phyloP scores from a whole-genome alignment of 2,113 vertebrate genomes.

The Lepidothrix coronata region DNA sequence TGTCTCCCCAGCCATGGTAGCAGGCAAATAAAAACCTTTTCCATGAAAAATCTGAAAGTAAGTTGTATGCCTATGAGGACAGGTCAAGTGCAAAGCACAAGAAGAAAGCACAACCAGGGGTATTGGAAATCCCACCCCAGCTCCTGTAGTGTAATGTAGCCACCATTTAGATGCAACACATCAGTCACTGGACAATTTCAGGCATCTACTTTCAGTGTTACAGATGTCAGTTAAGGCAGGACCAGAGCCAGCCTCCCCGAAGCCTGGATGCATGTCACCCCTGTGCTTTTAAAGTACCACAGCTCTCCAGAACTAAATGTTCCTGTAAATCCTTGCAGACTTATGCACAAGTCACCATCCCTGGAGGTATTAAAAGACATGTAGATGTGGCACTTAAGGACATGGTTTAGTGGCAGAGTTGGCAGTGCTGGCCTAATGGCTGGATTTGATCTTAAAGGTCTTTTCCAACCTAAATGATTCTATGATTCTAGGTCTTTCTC shows the following conservation, averaged over 20 bases:
- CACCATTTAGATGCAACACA: background rate
- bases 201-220: background rate
- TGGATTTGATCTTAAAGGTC: background rate
- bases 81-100: background rate
- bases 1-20: background rate
- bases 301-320: background rate
- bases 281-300: background rate
- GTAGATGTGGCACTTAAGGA: background rate
- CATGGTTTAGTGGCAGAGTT: background rate
- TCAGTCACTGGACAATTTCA: background rate
- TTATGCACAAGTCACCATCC: background rate
- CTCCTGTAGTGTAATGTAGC: background rate
- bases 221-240: background rate
- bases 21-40: background rate
- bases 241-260: background rate
- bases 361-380: background rate
- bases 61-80: background rate
- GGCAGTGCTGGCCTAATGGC: background rate
- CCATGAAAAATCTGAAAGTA: rapidly evolving
- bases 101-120: background rate
- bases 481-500: background rate
- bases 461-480: background rate
- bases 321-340: background rate
- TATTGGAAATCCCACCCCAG: background rate
- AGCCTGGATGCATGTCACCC: background rate